Evolutionary conservation across 2,888 invertebrate genomes (phyloP), one percentile per base, ranked within the genome.

Genomic region (Drosophila setosimentum): DNA sequence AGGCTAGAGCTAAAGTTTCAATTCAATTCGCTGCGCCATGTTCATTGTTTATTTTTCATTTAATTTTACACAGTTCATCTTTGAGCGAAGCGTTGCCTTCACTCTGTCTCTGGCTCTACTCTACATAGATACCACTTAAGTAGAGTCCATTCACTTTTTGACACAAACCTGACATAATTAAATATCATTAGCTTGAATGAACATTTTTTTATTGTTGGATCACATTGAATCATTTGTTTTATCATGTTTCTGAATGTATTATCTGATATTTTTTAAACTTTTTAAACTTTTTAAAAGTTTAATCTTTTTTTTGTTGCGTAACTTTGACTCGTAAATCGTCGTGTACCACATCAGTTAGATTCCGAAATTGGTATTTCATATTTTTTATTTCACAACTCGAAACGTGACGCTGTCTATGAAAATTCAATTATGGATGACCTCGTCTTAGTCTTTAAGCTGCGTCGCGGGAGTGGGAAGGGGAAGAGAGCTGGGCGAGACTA

Each of bases 21-120:
- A 88, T 86, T 86, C 90, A 88, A 90, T 90, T 78, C 78, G 76
- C 83, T 83, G 70, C 68, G 87, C 84, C 76, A 83, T 75, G 70
- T 88, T 86, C 90, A 86, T 90, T 90, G 90, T 86, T 86, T 86
- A 86, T 88, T 90, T 86, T 86, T 90, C 83, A 86, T 90, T 86
- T 86, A 86, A 90, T 90, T 90, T 90, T 83, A 83, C 82, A 86
- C 76, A 75, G 71, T 80, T 80, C 69, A 77, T 80, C 77, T 76
- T 72, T 40, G 64, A 76, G 61, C 45, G 69, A 48, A 58, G 35
- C 42, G n/a, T 18, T 35, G 35, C 70, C 42, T 55, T 35, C 24
- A 42, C 21, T 7, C 55, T 30, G 18, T 7, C 30, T 18, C 32
- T 11, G 8, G 2, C 54, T 11, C 2, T 21, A 42, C 59, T 53